A percentile compares a stretch with the other conserved stretches of the same genome.
phyloP scores from a whole-genome alignment of 2,113 vertebrate species.

The Puffinus mauretanicus region DNA sequence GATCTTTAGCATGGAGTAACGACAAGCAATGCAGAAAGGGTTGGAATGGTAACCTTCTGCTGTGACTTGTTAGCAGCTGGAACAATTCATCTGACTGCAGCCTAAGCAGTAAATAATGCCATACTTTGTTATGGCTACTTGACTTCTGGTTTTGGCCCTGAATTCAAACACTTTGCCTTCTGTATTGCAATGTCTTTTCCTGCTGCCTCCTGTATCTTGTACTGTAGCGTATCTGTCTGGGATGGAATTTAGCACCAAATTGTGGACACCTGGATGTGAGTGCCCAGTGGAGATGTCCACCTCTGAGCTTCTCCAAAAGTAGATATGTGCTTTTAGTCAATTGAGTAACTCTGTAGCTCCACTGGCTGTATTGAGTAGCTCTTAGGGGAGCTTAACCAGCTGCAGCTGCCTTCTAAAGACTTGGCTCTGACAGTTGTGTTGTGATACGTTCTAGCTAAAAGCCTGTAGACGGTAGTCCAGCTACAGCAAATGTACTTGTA shows the following conservation, averaged over 20 bases:
- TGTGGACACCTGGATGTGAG: not conserved
- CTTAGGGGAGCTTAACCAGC: not conserved
- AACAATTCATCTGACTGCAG: not conserved
- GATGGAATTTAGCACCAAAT: not conserved
- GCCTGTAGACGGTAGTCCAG: not conserved
- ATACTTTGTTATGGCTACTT: not conserved
- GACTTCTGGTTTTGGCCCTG: not conserved
- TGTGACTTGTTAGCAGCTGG: not conserved
- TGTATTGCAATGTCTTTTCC: not conserved
- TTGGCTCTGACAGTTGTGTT: not conserved
- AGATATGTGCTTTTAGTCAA: not conserved
- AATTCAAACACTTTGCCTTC: not conserved
- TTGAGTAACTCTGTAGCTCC: not conserved
- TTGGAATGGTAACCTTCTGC: not conserved
- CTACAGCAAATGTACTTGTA: not conserved
- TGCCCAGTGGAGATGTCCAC: not conserved
- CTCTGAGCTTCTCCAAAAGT: not conserved
- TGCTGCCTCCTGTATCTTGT: not conserved
- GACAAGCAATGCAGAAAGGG: not conserved
- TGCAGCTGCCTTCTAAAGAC: not conserved
- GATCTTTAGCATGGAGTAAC: not conserved
- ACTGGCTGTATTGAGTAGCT: not conserved
- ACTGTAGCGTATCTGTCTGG: not conserved
- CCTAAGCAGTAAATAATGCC: not conserved
- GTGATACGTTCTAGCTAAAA: not conserved